Conservation (phyloP, 1,140 invertebrate genomes). For the Zaprionus vittiger region DNA sequence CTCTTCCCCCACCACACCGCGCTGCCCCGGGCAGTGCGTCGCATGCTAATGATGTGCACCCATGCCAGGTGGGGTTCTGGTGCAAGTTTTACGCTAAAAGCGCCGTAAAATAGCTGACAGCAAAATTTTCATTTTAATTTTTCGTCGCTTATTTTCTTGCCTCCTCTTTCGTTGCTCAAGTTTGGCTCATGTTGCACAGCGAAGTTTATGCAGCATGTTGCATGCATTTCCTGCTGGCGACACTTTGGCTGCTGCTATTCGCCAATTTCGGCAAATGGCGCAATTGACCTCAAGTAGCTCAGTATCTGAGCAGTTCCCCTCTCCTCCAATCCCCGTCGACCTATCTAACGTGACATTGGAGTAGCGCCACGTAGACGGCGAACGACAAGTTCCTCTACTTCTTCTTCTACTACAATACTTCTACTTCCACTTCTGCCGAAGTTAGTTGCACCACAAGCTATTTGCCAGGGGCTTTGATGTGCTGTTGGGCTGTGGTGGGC, state of each 20-base stretch:
- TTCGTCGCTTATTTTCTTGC: not conserved
- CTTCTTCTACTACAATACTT: constrained; percentile 10
- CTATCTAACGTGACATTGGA: constrained; percentile 23
- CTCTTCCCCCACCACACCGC: not conserved
- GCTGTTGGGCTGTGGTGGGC: not conserved
- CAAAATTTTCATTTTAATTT: constrained; percentile 9
- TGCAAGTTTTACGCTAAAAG: constrained; percentile 61
- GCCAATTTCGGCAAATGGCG: constrained; percentile 57
- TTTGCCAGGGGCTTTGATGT: not conserved
- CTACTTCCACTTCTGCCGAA: constrained; percentile 25
- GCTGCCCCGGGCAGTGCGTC: not conserved
- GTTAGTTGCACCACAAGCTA: constrained; percentile 48
- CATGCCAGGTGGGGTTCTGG: not conserved
- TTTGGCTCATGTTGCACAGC: constrained; percentile 9
- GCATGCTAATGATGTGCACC: constrained; percentile 60
- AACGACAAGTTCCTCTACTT: constrained; percentile 15
- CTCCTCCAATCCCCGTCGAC: not conserved
- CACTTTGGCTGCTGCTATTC: constrained; percentile 30
- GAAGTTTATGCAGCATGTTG: constrained; percentile 18
- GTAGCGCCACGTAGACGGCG: constrained; percentile 24
- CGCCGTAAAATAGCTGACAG: constrained; percentile 52
- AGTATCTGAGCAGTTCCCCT: not conserved
- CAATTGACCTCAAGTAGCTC: constrained; percentile 44
- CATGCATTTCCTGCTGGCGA: constrained; percentile 21
- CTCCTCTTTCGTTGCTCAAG: not conserved